phyloP scores from a whole-genome alignment of 2,113 vertebrate genomes.

The Notothenia rossii region DNA sequence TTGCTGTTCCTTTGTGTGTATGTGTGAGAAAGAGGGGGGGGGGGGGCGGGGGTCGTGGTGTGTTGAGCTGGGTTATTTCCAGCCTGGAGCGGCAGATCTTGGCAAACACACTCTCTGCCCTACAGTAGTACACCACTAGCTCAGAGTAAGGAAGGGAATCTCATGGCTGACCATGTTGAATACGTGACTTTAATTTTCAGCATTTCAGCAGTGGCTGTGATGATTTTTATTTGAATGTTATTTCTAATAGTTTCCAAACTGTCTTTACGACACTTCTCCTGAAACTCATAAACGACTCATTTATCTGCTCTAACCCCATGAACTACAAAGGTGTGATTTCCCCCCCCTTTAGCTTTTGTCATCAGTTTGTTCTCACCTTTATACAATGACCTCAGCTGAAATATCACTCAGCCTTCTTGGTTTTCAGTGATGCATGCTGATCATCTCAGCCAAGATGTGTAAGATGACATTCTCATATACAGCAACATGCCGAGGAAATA shows the following conservation, averaged over 20 bases:
- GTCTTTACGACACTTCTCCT: background rate
- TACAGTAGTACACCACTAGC: conserved; percentile 30
- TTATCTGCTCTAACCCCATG: background rate
- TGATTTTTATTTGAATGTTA: background rate
- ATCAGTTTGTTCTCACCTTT: conserved; percentile 28
- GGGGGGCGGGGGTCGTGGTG: no score
- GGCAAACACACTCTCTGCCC: conserved; percentile 27
- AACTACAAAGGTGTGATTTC: conserved; percentile 13
- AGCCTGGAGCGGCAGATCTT: conserved; percentile 31
- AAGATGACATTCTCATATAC: conserved; percentile 52
- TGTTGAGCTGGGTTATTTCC: conserved; percentile 39
- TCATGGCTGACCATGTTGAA: conserved; percentile 22
- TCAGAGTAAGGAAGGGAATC: conserved; percentile 18
- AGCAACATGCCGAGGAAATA: conserved; percentile 35
- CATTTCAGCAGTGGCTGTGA: conserved; percentile 5
- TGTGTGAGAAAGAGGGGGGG: background rate
- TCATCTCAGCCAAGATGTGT: conserved; percentile 42
- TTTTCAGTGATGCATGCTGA: conserved; percentile 50
- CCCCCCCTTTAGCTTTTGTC: conserved; percentile 20
- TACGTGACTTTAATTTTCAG: background rate
- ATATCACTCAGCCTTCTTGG: conserved; percentile 56
- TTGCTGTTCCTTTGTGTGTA: background rate
- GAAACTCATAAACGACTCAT: background rate
- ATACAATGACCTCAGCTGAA: conserved; percentile 53
- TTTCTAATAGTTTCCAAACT: conserved; percentile 3